Conservation (phyloP, 37 sponge, comb jelly and placozoan genomes). For the Hexactinellida sp. region DNA sequence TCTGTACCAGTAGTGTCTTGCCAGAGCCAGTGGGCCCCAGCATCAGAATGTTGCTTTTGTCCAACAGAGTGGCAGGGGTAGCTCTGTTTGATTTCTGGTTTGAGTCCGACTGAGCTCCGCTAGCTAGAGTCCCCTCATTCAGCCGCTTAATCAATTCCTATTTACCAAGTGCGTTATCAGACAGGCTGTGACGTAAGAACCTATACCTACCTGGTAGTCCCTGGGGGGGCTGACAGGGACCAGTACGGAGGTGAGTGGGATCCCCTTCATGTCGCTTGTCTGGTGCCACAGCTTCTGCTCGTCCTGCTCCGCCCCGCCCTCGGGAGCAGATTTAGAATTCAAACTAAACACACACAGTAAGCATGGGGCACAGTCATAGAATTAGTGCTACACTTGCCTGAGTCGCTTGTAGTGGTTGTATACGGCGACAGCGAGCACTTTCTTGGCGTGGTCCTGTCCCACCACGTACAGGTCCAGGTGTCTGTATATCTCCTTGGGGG, state of each 20-base stretch:
- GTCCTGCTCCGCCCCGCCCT: background rate
- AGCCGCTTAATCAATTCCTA: background rate
- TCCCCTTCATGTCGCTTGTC: background rate
- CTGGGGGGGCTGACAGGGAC: background rate
- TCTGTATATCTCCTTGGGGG: constrained; percentile 61
- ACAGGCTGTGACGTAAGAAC: too few relatives aligned
- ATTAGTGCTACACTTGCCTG: background rate
- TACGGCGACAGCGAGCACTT: constrained; percentile 86
- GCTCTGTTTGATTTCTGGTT: background rate
- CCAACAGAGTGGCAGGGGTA: constrained; percentile 23
- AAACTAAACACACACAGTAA: background rate
- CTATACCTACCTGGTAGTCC: background rate
- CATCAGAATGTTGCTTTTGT: constrained; percentile 93
- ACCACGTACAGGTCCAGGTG: constrained; percentile 74
- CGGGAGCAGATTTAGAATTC: background rate
- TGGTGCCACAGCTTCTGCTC: constrained; percentile 10
- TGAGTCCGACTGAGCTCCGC: background rate
- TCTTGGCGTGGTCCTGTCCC: constrained; percentile 88
- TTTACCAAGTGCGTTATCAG: background rate
- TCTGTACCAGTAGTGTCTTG: constrained; percentile 23
- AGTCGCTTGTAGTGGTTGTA: constrained; percentile 99
- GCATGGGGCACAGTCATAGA: too few relatives aligned
- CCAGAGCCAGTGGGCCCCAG: constrained; percentile 97
- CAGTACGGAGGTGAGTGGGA: background rate
- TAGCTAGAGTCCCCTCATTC: background rate